Conservation (phyloP, 2,888 invertebrate genomes). For the Rhagophthalmus giganteus region DNA sequence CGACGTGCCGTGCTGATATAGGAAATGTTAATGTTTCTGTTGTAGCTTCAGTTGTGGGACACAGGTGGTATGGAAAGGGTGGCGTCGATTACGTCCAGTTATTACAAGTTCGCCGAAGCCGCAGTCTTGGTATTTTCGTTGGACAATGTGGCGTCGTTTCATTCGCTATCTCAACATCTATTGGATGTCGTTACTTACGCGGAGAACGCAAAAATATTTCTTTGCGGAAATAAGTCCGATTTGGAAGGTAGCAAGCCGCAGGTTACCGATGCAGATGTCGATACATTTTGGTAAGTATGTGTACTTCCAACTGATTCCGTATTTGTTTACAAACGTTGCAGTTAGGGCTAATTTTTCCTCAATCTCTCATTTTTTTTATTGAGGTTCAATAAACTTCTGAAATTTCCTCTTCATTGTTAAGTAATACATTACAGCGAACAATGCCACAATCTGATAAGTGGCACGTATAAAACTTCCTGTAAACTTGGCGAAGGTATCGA, state of each 20-base stretch:
- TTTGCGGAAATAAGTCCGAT: constrained; percentile 92
- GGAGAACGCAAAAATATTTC: constrained; percentile 92
- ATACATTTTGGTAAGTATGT: constrained; percentile 74
- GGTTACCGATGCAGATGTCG: constrained; percentile 85
- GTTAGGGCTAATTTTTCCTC: too few species aligned
- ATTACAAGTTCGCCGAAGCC: constrained; percentile 94
- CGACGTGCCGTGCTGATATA: too few species aligned
- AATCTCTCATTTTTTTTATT: too few species aligned
- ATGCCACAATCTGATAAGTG: constrained; percentile 87
- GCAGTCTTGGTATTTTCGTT: constrained; percentile 89
- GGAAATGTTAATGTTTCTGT: not conserved
- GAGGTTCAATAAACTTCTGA: too few species aligned
- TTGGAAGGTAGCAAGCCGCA: constrained; percentile 73
- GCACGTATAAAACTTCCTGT: constrained; percentile 88
- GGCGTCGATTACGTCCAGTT: constrained; percentile 91
- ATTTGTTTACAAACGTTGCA: not conserved
- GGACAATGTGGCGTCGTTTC: constrained; percentile 90
- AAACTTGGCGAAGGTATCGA: constrained; percentile 84
- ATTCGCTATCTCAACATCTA: constrained; percentile 87
- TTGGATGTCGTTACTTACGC: constrained; percentile 92
- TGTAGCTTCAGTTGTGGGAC: constrained; percentile 91
- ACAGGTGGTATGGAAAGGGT: constrained; percentile 97
- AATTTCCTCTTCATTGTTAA: not conserved
- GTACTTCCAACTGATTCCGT: not conserved
- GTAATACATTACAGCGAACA: constrained; percentile 73